Evolutionary conservation across 2,888 invertebrate species (phyloP).

Genomic region (Sisyra nigra): DNA sequence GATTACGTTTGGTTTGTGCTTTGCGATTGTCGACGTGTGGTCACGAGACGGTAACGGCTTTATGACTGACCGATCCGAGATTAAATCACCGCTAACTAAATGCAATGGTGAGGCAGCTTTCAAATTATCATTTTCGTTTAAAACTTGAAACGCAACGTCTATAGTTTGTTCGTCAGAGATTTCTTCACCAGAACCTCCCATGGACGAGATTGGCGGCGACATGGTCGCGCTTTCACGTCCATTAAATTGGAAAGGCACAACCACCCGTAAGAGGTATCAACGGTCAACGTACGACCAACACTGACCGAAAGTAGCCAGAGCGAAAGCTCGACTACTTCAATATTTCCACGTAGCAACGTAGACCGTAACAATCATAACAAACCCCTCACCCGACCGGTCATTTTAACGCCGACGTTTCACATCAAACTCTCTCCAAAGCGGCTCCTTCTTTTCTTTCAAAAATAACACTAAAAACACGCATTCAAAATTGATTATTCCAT

Average conservation of each 20-base stretch:
- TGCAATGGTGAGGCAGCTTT: neutral
- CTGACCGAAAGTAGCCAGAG: no score
- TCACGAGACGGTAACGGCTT: slow-evolving; percentile 23
- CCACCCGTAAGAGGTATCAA: neutral
- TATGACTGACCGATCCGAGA: slow-evolving; percentile 11
- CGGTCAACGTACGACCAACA: neutral
- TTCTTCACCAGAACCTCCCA: slow-evolving; percentile 19
- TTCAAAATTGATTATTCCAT: no score
- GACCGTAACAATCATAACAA: no score
- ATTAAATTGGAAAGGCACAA: neutral
- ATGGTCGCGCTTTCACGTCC: slow-evolving; percentile 10
- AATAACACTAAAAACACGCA: no score
- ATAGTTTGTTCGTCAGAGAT: slow-evolving; percentile 19
- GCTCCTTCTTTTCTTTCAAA: no score
- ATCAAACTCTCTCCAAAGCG: no score
- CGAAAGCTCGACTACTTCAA: no score
- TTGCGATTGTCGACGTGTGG: neutral
- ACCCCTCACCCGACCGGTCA: no score
- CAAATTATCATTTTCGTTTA: slow-evolving; percentile 23
- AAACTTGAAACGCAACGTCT: slow-evolving; percentile 23
- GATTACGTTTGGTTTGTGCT: slow-evolving; percentile 34
- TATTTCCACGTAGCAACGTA: no score
- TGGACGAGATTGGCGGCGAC: slow-evolving; percentile 10
- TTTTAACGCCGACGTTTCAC: no score
- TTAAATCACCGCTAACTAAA: neutral